A percentile compares a stretch with the other conserved stretches of the same genome.
Evolutionary conservation across 2,888 invertebrate genomes (phyloP).

Genomic region (Allophyes oxyacanthae): DNA sequence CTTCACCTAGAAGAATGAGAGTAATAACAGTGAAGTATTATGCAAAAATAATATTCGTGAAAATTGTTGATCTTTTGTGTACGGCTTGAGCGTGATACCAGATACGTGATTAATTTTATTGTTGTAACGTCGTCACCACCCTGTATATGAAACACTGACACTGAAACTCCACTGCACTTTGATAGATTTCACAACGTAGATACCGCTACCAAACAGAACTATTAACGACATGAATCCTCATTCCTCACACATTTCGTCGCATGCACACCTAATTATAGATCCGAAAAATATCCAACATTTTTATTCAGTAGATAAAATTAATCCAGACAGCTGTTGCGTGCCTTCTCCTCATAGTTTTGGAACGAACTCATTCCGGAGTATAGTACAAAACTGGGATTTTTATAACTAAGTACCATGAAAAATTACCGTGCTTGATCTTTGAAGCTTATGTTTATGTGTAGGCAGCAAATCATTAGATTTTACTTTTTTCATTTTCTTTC

Average conservation of each 20-base stretch:
- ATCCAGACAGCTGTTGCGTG: constrained; percentile 77
- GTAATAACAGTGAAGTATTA: too few relatives aligned
- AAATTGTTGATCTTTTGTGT: too few relatives aligned
- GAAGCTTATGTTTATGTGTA: constrained; percentile 13
- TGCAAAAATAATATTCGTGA: too few relatives aligned
- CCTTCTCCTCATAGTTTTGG: constrained; percentile 52
- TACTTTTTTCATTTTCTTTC: constrained; percentile 25
- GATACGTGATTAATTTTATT: too few relatives aligned
- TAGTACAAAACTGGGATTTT: constrained; percentile 29
- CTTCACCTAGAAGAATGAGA: too few relatives aligned
- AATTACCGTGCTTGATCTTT: constrained; percentile 25
- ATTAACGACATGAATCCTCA: constrained; percentile 55
- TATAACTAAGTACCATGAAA: constrained; percentile 21
- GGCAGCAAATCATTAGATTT: constrained; percentile 1
- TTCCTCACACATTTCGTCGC: constrained; percentile 58
- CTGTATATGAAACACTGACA: constrained; percentile 32
- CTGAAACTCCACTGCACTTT: constrained; percentile 21
- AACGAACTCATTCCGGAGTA: constrained; percentile 47
- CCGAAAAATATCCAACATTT: constrained; percentile 64
- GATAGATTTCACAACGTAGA: background rate
- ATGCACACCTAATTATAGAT: constrained; percentile 68
- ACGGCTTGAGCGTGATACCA: too few relatives aligned
- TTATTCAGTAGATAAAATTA: constrained; percentile 74
- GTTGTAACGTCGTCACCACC: too few relatives aligned
- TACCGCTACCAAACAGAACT: constrained; percentile 18